phyloP scores from a whole-genome alignment of 2,113 vertebrate species.

The Zingel zingel region DNA sequence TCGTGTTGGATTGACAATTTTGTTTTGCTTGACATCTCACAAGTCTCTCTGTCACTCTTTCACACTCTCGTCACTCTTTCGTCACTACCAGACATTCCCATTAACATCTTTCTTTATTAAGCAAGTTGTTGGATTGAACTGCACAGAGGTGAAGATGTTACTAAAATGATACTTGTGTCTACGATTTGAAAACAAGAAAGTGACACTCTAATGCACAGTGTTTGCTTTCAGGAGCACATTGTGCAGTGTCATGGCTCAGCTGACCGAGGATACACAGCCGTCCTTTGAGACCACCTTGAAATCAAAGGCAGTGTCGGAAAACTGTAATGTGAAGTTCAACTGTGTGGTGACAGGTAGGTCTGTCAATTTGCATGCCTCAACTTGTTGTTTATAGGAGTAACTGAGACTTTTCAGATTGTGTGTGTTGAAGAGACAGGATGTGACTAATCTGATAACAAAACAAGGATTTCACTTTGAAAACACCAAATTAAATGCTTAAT shows the following conservation, averaged over 20 bases:
- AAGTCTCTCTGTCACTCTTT: conserved; percentile 45
- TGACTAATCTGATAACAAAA: conserved; percentile 48
- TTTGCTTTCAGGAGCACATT: conserved; percentile 93
- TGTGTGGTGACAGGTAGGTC: conserved; percentile 94
- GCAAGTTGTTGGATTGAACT: conserved; percentile 45
- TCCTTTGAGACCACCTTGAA: conserved; percentile 95
- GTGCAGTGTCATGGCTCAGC: conserved; percentile 96
- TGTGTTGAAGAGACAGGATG: conserved; percentile 16
- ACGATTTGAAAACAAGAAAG: conserved; percentile 15
- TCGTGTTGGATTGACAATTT: conserved; percentile 53
- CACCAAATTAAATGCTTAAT: background rate
- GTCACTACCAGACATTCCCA: conserved; percentile 64
- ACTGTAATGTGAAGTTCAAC: conserved; percentile 94
- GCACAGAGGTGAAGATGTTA: conserved; percentile 35
- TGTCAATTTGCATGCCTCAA: background rate
- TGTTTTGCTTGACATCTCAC: conserved; percentile 70
- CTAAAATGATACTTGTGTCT: conserved; percentile 12
- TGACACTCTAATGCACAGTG: conserved; percentile 18
- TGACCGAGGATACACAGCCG: conserved; percentile 97
- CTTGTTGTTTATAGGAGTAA: conserved; percentile 28
- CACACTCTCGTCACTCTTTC: conserved; percentile 48
- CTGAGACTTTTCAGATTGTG: conserved; percentile 9
- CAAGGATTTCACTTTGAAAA: background rate
- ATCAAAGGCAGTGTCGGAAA: conserved; percentile 94
- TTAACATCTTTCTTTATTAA: conserved; percentile 66